phyloP scores from a whole-genome alignment of 2,113 vertebrate species.

The Tor tambroides region DNA sequence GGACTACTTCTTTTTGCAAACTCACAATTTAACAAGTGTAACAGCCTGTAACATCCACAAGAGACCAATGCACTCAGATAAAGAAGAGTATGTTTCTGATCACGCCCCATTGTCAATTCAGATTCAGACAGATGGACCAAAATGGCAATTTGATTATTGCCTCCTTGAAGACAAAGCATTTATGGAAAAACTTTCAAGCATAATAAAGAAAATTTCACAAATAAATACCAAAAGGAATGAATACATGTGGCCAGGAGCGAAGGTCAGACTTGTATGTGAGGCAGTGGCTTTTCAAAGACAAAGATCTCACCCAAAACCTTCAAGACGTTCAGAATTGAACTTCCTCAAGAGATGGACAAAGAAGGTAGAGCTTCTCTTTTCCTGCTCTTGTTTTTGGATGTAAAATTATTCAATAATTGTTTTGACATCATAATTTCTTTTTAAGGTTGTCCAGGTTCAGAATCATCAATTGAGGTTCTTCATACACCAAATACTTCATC shows the following conservation, averaged over 20 bases:
- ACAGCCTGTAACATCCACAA: constrained; percentile 44
- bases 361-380: not conserved
- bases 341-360: not conserved
- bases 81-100: constrained; percentile 47
- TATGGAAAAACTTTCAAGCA: constrained; percentile 21
- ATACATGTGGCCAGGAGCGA: constrained; percentile 49
- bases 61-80: constrained; percentile 21
- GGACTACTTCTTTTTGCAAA: constrained; percentile 52
- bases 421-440: not conserved
- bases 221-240: constrained; percentile 7
- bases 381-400: not conserved
- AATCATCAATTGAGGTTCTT: not conserved
- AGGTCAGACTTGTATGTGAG: constrained; percentile 42
- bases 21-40: constrained; percentile 22
- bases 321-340: not conserved
- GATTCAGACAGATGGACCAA: constrained; percentile 28
- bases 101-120: constrained; percentile 52
- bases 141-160: constrained; percentile 18
- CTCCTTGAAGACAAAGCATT: constrained; percentile 32
- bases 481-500: not conserved
- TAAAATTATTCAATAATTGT: not conserved
- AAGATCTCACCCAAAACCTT: not conserved
- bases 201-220: constrained; percentile 37
- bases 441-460: not conserved
- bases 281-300: not conserved